Evolutionary conservation across 2,113 vertebrate species (phyloP), one percentile per base, ranked within the genome.

Genomic region (Psittacara wagleri): DNA sequence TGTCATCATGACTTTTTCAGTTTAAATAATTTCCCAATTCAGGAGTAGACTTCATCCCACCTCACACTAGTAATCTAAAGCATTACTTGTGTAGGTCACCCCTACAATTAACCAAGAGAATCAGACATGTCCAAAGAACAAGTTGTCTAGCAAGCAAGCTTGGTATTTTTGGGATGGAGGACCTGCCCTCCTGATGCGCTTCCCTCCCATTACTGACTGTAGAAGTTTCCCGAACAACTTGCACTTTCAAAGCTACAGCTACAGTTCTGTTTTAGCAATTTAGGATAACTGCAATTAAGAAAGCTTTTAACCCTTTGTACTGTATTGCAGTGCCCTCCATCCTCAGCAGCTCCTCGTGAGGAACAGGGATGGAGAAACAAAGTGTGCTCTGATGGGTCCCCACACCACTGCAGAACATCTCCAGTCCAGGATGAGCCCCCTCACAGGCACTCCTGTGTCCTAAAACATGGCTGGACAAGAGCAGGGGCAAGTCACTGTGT

Each of bases 261-360:
- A 48, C n/a, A 64, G 24, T 75, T 81, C 46, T 41, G n/a, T 63
- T 39, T 35, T 20, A 67, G 39, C 39, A 67, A 62, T 84, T 86
- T 63, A 78, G 77, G 64, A 48, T 64, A 77, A 86, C 16, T 84
- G 43, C 39, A 91, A 5, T 78, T 86, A 86, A 78, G 73, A n/a
- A 81, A 31, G 29, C 5, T 83, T 94, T 94, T 55, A 86, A 86
- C 39, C 25, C 33, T 77, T 88, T 46, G 52, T 46, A 59, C 3
- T 55, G 41, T 68, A 76, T 41, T 28, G 19, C 0, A 0, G 28
- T 31, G 31, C 66, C 17, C 63, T 57, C 41, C 0, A 0, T 57
- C 80, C 77, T 91, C 61, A 5, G 4, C 48, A 90, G 66, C 33
- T 35, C 10, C 70, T 46, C 75, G 17, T 67, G 61, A 89, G 43